phyloP scores from a whole-genome alignment of 1,140 invertebrate species.

The Neodiprion pinetum region DNA sequence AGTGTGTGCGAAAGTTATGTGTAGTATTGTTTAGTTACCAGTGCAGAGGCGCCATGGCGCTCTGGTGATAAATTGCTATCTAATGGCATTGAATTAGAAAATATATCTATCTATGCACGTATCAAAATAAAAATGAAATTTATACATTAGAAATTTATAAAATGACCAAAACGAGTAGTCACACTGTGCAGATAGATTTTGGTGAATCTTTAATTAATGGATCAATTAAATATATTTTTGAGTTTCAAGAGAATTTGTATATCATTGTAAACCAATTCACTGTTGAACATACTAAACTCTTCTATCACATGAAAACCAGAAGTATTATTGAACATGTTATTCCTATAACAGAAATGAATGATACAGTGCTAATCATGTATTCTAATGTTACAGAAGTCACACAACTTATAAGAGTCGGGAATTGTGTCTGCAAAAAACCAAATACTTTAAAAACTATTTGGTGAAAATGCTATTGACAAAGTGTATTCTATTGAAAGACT shows the following conservation, averaged over 20 bases:
- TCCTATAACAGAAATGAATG: slow-evolving; percentile 21
- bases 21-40: background rate
- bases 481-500: no score
- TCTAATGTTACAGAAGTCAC: slow-evolving; percentile 13
- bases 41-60: slow-evolving; percentile 8
- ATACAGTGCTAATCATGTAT: slow-evolving; percentile 7
- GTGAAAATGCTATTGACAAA: background rate
- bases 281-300: slow-evolving; percentile 26
- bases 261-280: slow-evolving; percentile 22
- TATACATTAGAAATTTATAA: slow-evolving; percentile 35
- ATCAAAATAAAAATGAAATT: slow-evolving; percentile 26
- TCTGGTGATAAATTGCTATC: slow-evolving; percentile 11
- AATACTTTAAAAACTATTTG: slow-evolving; percentile 20
- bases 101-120: slow-evolving; percentile 24
- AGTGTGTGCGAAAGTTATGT: no score
- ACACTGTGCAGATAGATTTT: slow-evolving; percentile 22
- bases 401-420: slow-evolving; percentile 24
- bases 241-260: slow-evolving; percentile 20
- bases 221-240: slow-evolving; percentile 26
- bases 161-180: slow-evolving; percentile 32
- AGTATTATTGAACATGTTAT: slow-evolving; percentile 20
- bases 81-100: slow-evolving; percentile 6
- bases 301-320: slow-evolving; percentile 20
- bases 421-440: slow-evolving; percentile 24
- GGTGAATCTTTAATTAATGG: slow-evolving; percentile 22